Percentiles rank a stretch among this genome's conserved stretches.
These are phyloP conservation scores for Chloroclysta siterata DNA, from an alignment of 2,888 invertebrate genomes.

Conservation along the genomic window DNA sequence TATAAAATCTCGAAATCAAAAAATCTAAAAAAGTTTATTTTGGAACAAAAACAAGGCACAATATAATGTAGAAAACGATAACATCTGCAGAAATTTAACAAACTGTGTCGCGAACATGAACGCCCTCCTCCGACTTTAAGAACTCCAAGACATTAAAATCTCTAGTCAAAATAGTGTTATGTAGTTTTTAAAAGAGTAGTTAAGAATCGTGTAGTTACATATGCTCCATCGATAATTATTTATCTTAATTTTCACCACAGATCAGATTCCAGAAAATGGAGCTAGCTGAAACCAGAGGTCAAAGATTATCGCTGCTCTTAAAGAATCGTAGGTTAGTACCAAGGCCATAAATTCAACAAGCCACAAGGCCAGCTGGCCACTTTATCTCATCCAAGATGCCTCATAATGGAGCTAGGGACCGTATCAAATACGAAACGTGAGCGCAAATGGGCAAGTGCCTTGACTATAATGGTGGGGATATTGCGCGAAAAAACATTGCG, in stretches of 20 bases:
- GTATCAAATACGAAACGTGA: conserved; percentile 44
- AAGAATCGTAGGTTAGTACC: conserved; percentile 32
- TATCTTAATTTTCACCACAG: background rate
- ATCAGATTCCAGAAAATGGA: background rate
- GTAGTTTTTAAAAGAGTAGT: too few species aligned
- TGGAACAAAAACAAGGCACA: too few species aligned
- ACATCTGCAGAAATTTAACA: too few species aligned
- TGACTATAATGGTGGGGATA: conserved; percentile 30
- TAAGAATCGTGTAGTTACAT: background rate
- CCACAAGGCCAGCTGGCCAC: conserved; percentile 45
- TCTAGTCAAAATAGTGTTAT: too few species aligned
- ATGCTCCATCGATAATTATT: background rate
- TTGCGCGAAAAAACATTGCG: conserved; percentile 36
- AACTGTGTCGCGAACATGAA: too few species aligned
- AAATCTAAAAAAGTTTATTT: too few species aligned
- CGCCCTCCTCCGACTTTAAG: too few species aligned
- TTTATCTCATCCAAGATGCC: conserved; percentile 47
- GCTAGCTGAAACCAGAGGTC: conserved; percentile 25
- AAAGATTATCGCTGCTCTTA: conserved; percentile 28
- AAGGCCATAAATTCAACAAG: conserved; percentile 35
- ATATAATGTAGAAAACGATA: too few species aligned
- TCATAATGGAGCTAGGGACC: conserved; percentile 46
- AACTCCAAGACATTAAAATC: too few species aligned
- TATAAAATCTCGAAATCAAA: too few species aligned
- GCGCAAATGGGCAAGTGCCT: conserved; percentile 29